A percentile compares a stretch with the other conserved stretches of the same genome.
Conservation (phyloP, 1,140 invertebrate genomes). For the Lucilia sericata region DNA sequence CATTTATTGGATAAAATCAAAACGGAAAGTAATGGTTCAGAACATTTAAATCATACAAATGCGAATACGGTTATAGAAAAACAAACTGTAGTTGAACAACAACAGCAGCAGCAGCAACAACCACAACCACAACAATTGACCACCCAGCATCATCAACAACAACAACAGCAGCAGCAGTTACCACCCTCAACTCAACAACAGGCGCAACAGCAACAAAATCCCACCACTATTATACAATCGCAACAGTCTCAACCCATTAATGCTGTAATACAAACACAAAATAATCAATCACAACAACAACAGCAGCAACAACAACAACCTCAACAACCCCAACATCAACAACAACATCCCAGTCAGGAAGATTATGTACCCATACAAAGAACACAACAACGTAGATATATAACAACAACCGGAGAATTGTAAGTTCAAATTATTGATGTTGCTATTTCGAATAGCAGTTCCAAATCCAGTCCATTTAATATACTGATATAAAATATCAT, state of each 20-base stretch:
- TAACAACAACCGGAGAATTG: slow-evolving; percentile 26
- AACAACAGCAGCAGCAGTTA: slow-evolving; percentile 34
- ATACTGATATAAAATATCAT: too few species aligned
- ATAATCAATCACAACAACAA: slow-evolving; percentile 49
- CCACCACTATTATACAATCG: slow-evolving; percentile 5
- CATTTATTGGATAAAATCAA: slow-evolving; percentile 63
- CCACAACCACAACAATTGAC: slow-evolving; percentile 51
- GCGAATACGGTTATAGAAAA: slow-evolving; percentile 13
- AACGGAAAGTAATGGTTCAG: slow-evolving; percentile 55
- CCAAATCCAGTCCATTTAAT: too few species aligned
- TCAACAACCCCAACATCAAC: slow-evolving; percentile 50
- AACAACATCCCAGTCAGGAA: slow-evolving; percentile 20
- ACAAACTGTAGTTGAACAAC: slow-evolving; percentile 31
- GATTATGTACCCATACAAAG: slow-evolving; percentile 23
- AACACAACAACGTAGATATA: neutral
- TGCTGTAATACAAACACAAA: slow-evolving; percentile 49
- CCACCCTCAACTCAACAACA: slow-evolving; percentile 26
- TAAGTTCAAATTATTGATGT: neutral
- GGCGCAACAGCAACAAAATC: slow-evolving; percentile 27
- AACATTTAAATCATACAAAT: neutral
- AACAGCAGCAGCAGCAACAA: slow-evolving; percentile 43
- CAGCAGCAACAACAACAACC: slow-evolving; percentile 50
- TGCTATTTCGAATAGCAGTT: too few species aligned
- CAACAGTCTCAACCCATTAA: slow-evolving; percentile 23
- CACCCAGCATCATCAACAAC: slow-evolving; percentile 39